phyloP scores from a whole-genome alignment of 2,113 vertebrate species.

The Spermophilus dauricus region DNA sequence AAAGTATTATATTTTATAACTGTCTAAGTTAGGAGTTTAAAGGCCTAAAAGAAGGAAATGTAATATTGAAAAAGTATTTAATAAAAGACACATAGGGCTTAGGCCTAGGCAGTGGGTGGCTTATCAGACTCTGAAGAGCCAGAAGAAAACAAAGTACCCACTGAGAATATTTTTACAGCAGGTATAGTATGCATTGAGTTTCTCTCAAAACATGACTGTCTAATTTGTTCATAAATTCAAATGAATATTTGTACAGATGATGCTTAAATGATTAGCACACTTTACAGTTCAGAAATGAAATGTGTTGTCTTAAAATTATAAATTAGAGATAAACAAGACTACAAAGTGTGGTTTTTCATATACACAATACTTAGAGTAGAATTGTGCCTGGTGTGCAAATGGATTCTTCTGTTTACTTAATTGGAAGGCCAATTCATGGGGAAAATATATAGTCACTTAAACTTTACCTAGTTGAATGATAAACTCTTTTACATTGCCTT shows the following conservation, averaged over 20 bases:
- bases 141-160: background rate
- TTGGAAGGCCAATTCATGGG: background rate
- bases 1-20: background rate
- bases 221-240: slow-evolving; percentile 16
- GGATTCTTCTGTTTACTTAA: slow-evolving; percentile 8
- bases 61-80: slow-evolving; percentile 15
- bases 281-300: slow-evolving; percentile 33
- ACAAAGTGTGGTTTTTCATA: background rate
- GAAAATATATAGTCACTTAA: background rate
- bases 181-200: background rate
- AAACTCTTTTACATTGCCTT: background rate
- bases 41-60: background rate
- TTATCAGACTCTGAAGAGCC: background rate
- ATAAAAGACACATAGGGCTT: background rate
- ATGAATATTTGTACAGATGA: slow-evolving; percentile 29
- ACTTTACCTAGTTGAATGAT: background rate
- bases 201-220: slow-evolving; percentile 23
- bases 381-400: background rate
- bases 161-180: background rate
- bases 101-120: background rate
- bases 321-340: slow-evolving; percentile 7
- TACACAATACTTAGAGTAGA: slow-evolving; percentile 28
- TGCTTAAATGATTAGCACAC: background rate
- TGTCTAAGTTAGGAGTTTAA: background rate
- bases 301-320: slow-evolving; percentile 10